Percentiles rank a stretch among this genome's conserved stretches.
These are phyloP conservation scores for Platerodrilus igneus DNA, from an alignment of 2,888 invertebrate genomes.

Conservation along the genomic window DNA sequence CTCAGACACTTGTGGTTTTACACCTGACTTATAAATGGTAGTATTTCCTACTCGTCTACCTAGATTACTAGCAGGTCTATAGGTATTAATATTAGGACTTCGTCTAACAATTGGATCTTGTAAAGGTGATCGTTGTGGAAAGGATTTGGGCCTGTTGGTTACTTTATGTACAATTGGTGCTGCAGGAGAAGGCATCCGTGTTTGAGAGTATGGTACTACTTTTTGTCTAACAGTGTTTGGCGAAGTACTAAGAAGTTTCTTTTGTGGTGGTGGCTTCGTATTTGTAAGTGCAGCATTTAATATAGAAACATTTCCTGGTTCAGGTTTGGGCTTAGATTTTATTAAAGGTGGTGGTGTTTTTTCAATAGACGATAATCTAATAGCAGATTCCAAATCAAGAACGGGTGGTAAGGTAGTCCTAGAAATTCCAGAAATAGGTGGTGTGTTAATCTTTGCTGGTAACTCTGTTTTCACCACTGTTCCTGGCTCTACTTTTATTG, in stretches of 20 bases:
- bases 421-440: too few relatives aligned
- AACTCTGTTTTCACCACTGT: background rate
- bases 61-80: conserved; percentile 20
- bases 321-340: conserved; percentile 18
- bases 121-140: conserved; percentile 27
- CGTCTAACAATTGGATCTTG: conserved; percentile 14
- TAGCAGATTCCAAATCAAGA: conserved; percentile 11
- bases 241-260: conserved; percentile 19
- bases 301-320: conserved; percentile 43
- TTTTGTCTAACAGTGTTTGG: conserved; percentile 39
- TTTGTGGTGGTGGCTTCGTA: conserved; percentile 30
- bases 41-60: conserved; percentile 36
- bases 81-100: conserved; percentile 14
- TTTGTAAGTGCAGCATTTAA: conserved; percentile 41
- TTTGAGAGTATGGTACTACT: too few relatives aligned
- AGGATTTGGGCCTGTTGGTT: conserved; percentile 1
- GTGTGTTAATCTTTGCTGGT: too few relatives aligned
- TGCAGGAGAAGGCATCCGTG: conserved; percentile 9
- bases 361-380: conserved; percentile 9
- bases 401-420: too few relatives aligned
- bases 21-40: conserved; percentile 29
- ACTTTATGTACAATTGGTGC: conserved; percentile 19
- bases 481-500: background rate
- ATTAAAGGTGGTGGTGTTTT: conserved; percentile 9
- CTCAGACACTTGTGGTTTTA: conserved; percentile 6